Percentiles rank a stretch among this genome's conserved stretches.
Conservation (phyloP, 2,113 vertebrate species). For the Climacteris rufus region DNA sequence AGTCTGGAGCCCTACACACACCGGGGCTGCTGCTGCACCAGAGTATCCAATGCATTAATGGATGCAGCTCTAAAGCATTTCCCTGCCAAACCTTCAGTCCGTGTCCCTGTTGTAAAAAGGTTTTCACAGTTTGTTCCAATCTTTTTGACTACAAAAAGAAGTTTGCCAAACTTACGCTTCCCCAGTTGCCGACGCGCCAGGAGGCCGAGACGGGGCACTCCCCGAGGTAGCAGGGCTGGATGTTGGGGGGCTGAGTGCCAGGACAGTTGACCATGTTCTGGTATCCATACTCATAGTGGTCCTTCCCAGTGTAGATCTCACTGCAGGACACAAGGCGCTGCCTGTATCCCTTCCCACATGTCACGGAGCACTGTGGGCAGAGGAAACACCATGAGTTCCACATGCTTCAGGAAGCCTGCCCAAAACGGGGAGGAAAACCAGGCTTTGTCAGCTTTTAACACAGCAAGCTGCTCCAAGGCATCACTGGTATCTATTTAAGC, state of each 20-base stretch:
- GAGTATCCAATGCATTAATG: background rate
- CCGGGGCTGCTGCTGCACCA: fast-evolving
- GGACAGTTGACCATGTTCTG: constrained; percentile 87
- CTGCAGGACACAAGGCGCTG: constrained; percentile 93
- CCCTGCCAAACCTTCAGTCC: background rate
- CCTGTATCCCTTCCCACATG: constrained; percentile 89
- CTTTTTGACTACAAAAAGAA: background rate
- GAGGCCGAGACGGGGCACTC: constrained; percentile 76
- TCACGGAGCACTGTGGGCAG: constrained; percentile 86
- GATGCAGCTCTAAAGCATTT: background rate
- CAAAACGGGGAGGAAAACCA: background rate
- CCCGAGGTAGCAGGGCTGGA: constrained; percentile 80
- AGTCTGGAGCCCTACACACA: background rate
- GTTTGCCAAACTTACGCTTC: constrained; percentile 76
- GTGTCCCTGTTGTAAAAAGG: background rate
- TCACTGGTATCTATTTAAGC: background rate
- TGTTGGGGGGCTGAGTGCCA: constrained; percentile 84
- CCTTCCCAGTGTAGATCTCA: constrained; percentile 88
- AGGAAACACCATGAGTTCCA: background rate
- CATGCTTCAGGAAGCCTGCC: background rate
- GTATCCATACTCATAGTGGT: constrained; percentile 92
- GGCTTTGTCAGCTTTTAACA: background rate
- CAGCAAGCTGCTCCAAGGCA: background rate
- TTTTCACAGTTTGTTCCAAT: fast-evolving
- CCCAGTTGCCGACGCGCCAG: constrained; percentile 94